These are phyloP conservation scores for Vanessa tameamea DNA, from an alignment of 1,140 invertebrate genomes.

Conservation along the genomic window DNA sequence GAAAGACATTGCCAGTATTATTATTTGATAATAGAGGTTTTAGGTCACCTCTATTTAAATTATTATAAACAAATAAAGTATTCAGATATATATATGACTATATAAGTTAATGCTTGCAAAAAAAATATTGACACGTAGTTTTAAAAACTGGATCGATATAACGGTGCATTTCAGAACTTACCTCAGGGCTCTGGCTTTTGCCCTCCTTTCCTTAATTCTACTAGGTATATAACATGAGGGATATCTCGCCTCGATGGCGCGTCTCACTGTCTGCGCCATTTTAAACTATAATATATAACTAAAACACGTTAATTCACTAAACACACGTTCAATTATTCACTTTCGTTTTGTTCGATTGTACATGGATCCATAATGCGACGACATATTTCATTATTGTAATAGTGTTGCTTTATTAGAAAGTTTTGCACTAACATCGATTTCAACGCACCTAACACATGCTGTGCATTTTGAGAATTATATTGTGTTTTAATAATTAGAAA, in stretches of 20 bases:
- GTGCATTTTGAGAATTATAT: constrained; percentile 4
- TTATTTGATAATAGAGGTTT: not conserved
- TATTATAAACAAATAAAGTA: not conserved
- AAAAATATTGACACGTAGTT: constrained; percentile 10
- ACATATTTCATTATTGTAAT: constrained; percentile 70
- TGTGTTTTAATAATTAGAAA: not conserved
- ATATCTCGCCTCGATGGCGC: constrained; percentile 81
- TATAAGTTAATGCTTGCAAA: not conserved
- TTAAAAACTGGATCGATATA: constrained; percentile 32
- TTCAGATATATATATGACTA: not conserved
- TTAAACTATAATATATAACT: constrained; percentile 49
- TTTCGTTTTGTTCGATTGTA: constrained; percentile 79
- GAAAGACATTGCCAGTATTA: not conserved
- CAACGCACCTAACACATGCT: constrained; percentile 1
- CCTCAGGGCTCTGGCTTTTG: constrained; percentile 83
- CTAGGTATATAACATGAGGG: constrained; percentile 86
- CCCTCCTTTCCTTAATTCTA: constrained; percentile 87
- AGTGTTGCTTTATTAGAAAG: constrained; percentile 45
- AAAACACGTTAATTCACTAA: constrained; percentile 51
- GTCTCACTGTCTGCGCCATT: constrained; percentile 74
- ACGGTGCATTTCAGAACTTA: constrained; percentile 44
- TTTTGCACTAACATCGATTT: not conserved
- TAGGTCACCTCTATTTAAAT: not conserved
- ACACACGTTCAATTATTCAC: constrained; percentile 68
- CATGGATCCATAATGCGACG: constrained; percentile 67